A percentile compares a stretch with the other conserved stretches of the same genome.
These are phyloP conservation scores for Murina feae DNA, from an alignment of 2,113 vertebrate genomes.

Conservation along the genomic window DNA sequence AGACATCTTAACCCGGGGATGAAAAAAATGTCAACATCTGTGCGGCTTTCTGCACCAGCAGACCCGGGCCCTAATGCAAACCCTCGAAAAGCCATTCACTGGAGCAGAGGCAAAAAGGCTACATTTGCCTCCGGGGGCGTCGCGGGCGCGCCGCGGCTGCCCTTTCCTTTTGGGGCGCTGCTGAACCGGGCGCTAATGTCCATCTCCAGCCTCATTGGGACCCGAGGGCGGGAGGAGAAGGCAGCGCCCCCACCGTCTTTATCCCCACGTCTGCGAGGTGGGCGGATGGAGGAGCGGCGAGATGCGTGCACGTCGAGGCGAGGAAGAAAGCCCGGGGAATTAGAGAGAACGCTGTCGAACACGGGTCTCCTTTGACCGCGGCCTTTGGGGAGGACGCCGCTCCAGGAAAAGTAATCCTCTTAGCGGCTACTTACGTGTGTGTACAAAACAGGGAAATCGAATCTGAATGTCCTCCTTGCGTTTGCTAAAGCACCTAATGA, in stretches of 20 bases:
- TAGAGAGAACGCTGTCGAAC: constrained; percentile 81
- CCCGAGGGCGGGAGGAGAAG: constrained; percentile 59
- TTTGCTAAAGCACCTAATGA: constrained; percentile 79
- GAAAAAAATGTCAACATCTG: constrained; percentile 96
- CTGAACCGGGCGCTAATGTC: constrained; percentile 84
- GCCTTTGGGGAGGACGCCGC: constrained; percentile 70
- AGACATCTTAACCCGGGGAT: constrained; percentile 90
- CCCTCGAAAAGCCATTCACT: constrained; percentile 84
- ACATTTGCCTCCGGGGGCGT: constrained; percentile 86
- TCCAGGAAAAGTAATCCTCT: constrained; percentile 82
- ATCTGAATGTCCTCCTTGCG: constrained; percentile 77
- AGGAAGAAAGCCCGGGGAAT: constrained; percentile 79
- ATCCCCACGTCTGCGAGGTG: constrained; percentile 71
- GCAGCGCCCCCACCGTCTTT: constrained; percentile 53
- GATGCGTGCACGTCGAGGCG: constrained; percentile 64
- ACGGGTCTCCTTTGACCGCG: constrained; percentile 80
- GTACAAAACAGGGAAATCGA: constrained; percentile 83
- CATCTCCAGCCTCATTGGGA: constrained; percentile 82
- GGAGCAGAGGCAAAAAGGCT: constrained; percentile 87
- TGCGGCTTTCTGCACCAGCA: constrained; percentile 85
- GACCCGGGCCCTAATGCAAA: constrained; percentile 80
- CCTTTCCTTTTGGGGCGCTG: constrained; percentile 82
- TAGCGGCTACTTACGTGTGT: constrained; percentile 80
- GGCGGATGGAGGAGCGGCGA: constrained; percentile 65
- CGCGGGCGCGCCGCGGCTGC: constrained; percentile 80